Evolutionary conservation across 1,140 invertebrate species (phyloP), one percentile per base, ranked within the genome.

Genomic region (Metopolophium dirhodum): DNA sequence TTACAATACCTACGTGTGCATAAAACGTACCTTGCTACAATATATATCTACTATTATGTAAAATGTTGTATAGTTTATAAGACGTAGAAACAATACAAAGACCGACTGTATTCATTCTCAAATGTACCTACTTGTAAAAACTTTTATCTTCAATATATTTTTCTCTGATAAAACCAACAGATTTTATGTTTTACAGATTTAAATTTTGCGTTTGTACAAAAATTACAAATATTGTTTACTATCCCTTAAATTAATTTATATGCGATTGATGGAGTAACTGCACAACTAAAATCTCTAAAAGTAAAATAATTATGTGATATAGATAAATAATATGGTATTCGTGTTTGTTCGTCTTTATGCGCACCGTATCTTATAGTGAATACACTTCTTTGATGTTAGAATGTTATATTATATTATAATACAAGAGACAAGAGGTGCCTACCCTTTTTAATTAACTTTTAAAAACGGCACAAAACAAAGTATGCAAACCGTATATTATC

Each of bases 391-490:
- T 77, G 61, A 77, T 77, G 61, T 77, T n/a, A 77, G 14, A 37
- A 77, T 18, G 30, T n/a, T 77, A 68, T 30, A 54, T 22, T 61
- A 54, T 61, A 77, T n/a, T 61, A 61, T 30, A n/a, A 77, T 77
- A n/a, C 30, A 77, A 77, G 30, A 1, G 11, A 30, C 4, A 18
- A 77, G n/a, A 7, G 30, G 61, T n/a, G n/a, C 14, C 14, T 77
- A n/a, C 61, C 61, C n/a, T n/a, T 77, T 77, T 77, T 77, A 77
- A 77, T 77, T 77, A 77, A 77, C 61, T n/a, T n/a, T 77, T 77
- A 77, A 77, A 77, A 77, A 77, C 30, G 30, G 61, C 14, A n/a
- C 30, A 77, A 77, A 77, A 77, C 61, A n/a, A 77, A 77, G n/a
- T 77, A 14, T 77, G 30, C 7, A 18, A 14, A 18, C 61, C 7